Evolutionary conservation across 2,888 invertebrate species (phyloP), one percentile per base, ranked within the genome.

Genomic region (Pedicia rivosa): DNA sequence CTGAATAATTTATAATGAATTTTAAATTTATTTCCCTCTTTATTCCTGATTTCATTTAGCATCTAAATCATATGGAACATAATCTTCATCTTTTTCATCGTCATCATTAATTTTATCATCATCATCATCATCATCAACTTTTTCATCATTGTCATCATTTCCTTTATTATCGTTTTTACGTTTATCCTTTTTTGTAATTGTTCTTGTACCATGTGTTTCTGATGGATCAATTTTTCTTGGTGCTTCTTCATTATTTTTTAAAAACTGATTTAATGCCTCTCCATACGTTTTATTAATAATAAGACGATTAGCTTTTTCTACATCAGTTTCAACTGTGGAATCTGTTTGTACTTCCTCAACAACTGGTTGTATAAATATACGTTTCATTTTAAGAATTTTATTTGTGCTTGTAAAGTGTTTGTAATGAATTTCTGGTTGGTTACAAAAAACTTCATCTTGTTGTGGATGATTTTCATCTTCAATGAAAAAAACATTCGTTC

Each of bases 401-500:
- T 68, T 68, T 2, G 78, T 73, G 55, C 75, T 77, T 14, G 65
- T 63, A 6, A 68, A 44, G 53, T 70, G 76, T 50, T 73, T 72
- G 14, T 76, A 56, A 44, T 56, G 62, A 44, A 63, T 64, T 20
- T 67, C 67, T 24, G 75, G 66, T 8, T 67, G 54, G 39, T 66
- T 63, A 46, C 74, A 72, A 53, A 66, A 72, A 30, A 72, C 51
- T 9, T 65, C 62, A 53, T 72, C 72, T 14, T 56, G 48, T 28
- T 55, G 48, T 34, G 65, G 10, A 5, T 44, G 61, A 26, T 66
- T 56, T 20, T 65, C 57, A 42, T 73, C 68, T 47, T 72, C 72
- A 51, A 75, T 72, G 52, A 83, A 81, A 52, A 81, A 78, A 53
- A 83, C 62, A 45, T 74, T 72, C 12, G 82, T 82, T 14, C 82